Conservation (phyloP, 1,140 invertebrate genomes). For the Meloidogyne floridensis region DNA sequence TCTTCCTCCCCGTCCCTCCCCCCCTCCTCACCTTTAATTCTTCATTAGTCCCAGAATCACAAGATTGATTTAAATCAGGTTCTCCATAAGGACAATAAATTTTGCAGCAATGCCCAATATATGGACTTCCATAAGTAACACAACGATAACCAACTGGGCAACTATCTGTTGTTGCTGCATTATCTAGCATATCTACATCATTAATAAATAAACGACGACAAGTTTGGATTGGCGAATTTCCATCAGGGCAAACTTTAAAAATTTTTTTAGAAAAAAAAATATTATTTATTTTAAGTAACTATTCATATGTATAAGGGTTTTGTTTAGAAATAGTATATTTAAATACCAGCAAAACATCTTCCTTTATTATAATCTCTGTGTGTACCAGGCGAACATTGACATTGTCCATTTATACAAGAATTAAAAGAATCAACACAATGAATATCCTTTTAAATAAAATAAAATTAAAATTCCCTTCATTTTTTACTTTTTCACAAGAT, state of each 20-base stretch:
- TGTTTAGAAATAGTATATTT: neutral
- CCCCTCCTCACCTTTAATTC: conserved; percentile 51
- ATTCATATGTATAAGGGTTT: too few relatives aligned
- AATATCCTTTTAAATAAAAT: conserved; percentile 35
- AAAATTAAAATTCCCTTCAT: neutral
- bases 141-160: conserved; percentile 64
- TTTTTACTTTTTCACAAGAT: conserved; percentile 49
- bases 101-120: conserved; percentile 65
- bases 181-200: conserved; percentile 65
- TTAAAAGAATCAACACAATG: conserved; percentile 65
- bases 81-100: conserved; percentile 64
- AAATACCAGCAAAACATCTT: conserved; percentile 58
- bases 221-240: conserved; percentile 60
- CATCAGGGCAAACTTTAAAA: conserved; percentile 62
- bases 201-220: conserved; percentile 64
- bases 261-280: conserved; percentile 5
- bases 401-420: conserved; percentile 56
- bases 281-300: conserved; percentile 9
- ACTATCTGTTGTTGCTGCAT: conserved; percentile 65
- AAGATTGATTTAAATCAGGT: conserved; percentile 65
- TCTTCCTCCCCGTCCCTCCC: too few relatives aligned
- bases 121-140: conserved; percentile 65
- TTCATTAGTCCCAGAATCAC: conserved; percentile 60
- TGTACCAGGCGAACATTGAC: conserved; percentile 63
- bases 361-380: conserved; percentile 53